Percentiles rank a stretch among this genome's conserved stretches.
Evolutionary conservation across 2,113 vertebrate genomes (phyloP).

Genomic region (Noctilio leporinus): DNA sequence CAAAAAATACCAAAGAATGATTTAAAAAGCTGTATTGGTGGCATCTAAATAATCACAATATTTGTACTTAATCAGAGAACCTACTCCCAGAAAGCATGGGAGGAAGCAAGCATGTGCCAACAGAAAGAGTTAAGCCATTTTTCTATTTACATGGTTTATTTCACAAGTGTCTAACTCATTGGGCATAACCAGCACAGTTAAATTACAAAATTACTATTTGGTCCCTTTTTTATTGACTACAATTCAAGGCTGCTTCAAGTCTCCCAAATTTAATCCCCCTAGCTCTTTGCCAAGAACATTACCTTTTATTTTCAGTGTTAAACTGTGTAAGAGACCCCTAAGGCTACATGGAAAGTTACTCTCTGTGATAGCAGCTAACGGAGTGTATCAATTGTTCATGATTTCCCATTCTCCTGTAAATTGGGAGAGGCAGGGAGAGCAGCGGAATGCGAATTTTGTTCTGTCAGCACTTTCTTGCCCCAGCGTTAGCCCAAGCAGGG

Average conservation of each 20-base stretch:
- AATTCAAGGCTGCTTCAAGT: constrained; percentile 84
- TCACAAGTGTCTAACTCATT: constrained; percentile 84
- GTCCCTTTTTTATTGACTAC: constrained; percentile 83
- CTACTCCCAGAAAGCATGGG: background rate
- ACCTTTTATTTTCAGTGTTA: constrained; percentile 88
- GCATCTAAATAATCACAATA: constrained; percentile 26
- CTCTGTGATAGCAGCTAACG: constrained; percentile 88
- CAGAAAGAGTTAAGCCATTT: constrained; percentile 82
- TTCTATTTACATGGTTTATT: constrained; percentile 86
- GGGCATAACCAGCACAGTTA: constrained; percentile 85
- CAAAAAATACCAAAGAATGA: constrained; percentile 20
- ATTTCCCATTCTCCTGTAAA: constrained; percentile 90
- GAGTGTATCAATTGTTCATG: constrained; percentile 91
- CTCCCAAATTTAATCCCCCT: constrained; percentile 84
- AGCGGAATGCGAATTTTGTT: constrained; percentile 81
- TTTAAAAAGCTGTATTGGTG: constrained; percentile 16
- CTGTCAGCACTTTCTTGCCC: constrained; percentile 82
- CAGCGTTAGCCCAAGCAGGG: constrained; percentile 80
- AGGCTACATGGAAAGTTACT: constrained; percentile 87
- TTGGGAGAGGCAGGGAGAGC: constrained; percentile 82
- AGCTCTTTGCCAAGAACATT: constrained; percentile 84
- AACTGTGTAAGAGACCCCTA: constrained; percentile 88
- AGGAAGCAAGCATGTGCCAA: background rate
- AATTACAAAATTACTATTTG: constrained; percentile 86
- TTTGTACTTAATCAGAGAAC: constrained; percentile 10